Evolutionary conservation across 2,888 invertebrate genomes (phyloP).

Genomic region (Callyntrura sp.): DNA sequence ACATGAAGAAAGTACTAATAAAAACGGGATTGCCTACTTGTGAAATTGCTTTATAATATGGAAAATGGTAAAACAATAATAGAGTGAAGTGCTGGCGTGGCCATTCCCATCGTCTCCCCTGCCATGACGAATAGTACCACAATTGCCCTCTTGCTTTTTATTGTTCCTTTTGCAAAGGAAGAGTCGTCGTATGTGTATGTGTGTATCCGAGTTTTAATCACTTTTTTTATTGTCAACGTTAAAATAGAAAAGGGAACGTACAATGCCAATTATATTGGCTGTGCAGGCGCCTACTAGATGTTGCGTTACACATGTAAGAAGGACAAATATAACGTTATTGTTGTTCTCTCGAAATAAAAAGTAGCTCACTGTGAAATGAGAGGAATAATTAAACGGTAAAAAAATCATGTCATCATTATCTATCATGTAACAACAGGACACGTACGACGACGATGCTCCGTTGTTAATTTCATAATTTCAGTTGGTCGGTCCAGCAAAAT

Average conservation of each 20-base stretch:
- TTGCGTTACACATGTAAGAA: too few relatives aligned
- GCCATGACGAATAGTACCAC: neutral
- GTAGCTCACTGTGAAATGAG: too few relatives aligned
- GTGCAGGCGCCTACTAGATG: too few relatives aligned
- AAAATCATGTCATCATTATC: too few relatives aligned
- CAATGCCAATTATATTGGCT: too few relatives aligned
- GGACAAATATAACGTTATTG: too few relatives aligned
- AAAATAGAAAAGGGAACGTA: neutral
- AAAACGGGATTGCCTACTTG: conserved; percentile 59
- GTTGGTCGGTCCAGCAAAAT: too few relatives aligned
- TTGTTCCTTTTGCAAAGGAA: neutral
- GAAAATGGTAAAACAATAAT: conserved; percentile 22
- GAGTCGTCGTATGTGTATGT: neutral
- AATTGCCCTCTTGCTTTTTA: neutral
- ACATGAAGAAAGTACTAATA: conserved; percentile 49
- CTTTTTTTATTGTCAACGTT: neutral
- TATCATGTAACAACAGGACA: too few relatives aligned
- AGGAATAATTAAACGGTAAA: too few relatives aligned
- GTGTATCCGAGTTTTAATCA: neutral
- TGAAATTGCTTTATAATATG: conserved; percentile 18
- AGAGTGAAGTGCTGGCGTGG: neutral
- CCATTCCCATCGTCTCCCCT: neutral
- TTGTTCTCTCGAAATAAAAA: too few relatives aligned
- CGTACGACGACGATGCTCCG: too few relatives aligned
- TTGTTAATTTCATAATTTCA: too few relatives aligned